Percentiles rank a stretch among this genome's conserved stretches.
These are phyloP conservation scores for Polydesmus complanatus DNA, from an alignment of 2,888 invertebrate species.

Conservation along the genomic window DNA sequence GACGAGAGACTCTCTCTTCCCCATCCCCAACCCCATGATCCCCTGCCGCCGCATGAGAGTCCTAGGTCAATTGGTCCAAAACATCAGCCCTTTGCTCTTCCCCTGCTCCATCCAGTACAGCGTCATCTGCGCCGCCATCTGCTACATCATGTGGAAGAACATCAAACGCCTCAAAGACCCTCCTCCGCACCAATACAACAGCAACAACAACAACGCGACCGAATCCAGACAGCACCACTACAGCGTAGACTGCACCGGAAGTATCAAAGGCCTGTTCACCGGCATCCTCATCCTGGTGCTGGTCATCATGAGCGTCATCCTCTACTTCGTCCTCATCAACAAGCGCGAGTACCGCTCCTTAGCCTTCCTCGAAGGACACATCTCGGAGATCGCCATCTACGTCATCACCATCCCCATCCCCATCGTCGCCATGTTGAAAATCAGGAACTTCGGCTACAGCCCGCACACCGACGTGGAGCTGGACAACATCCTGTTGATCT, in stretches of 20 bases:
- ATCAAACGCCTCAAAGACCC: constrained; percentile 31
- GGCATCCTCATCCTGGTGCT: constrained; percentile 74
- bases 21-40: background rate
- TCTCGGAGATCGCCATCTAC: constrained; percentile 75
- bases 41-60: constrained; percentile 13
- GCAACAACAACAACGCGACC: background rate
- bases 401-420: constrained; percentile 73
- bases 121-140: constrained; percentile 80
- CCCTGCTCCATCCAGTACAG: constrained; percentile 94
- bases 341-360: constrained; percentile 58
- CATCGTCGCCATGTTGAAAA: constrained; percentile 69
- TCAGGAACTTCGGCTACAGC: constrained; percentile 59
- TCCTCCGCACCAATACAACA: background rate
- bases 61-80: constrained; percentile 53
- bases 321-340: constrained; percentile 71
- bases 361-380: constrained; percentile 76
- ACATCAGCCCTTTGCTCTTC: constrained; percentile 84
- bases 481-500: constrained; percentile 79
- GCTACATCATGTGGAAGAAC: constrained; percentile 94
- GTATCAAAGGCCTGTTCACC: constrained; percentile 83
- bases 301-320: constrained; percentile 77
- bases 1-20: background rate
- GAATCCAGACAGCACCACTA: constrained; percentile 56
- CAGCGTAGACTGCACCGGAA: constrained; percentile 83
- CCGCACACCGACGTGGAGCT: constrained; percentile 65